These are phyloP conservation scores for Panthera tigris DNA, from an alignment of 2,113 vertebrate species.

Conservation along the genomic window DNA sequence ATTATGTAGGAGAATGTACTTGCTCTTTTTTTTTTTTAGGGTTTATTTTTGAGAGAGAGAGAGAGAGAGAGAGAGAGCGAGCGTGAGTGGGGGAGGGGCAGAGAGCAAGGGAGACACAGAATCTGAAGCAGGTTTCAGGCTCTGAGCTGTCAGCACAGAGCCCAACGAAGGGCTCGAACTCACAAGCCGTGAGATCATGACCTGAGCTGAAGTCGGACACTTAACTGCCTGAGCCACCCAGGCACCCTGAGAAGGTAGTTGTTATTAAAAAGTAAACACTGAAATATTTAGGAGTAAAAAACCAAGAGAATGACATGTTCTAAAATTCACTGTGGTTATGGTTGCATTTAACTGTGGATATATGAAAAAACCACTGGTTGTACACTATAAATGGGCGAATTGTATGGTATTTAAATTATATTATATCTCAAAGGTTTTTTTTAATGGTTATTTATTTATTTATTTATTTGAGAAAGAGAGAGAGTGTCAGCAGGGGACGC, in stretches of 20 bases:
- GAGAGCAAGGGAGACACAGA: too few species aligned
- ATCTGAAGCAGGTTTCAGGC: too few species aligned
- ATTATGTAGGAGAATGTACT: background rate
- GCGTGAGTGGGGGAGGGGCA: too few species aligned
- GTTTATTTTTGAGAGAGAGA: too few species aligned
- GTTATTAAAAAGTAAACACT: background rate
- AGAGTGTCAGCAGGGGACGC: too few species aligned
- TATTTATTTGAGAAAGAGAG: too few species aligned
- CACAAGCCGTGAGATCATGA: too few species aligned
- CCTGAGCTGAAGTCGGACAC: too few species aligned
- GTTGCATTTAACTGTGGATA: background rate
- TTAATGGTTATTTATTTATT: background rate
- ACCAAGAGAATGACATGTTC: background rate
- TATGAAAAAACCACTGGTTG: background rate
- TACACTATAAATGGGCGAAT: background rate
- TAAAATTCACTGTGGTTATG: background rate
- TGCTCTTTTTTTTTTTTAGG: background rate
- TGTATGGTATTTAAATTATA: background rate
- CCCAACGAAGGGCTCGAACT: too few species aligned
- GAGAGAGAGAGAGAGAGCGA: too few species aligned
- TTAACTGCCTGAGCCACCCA: too few species aligned
- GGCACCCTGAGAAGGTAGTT: background rate
- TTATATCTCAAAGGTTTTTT: background rate
- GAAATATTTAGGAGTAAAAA: background rate
- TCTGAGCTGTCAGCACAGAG: too few species aligned